Base-by-base conservation (phyloP, 2,888 invertebrate species). In the Scaptodrosophila latifasciaeformis region DNA sequence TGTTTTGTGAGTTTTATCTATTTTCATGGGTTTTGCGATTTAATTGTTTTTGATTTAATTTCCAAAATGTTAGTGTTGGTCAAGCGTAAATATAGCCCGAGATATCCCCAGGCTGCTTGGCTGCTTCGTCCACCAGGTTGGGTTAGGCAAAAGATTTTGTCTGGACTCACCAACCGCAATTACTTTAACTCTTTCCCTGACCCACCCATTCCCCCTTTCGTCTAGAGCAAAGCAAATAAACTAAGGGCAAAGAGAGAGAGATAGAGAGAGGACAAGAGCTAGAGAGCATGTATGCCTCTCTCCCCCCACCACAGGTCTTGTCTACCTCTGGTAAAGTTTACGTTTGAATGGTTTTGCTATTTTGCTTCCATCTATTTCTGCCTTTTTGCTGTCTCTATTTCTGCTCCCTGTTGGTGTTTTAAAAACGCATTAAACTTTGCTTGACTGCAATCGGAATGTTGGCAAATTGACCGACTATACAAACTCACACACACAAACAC, bases 401-500 rank as follows among this genome's bases (percentile, higher is more conserved):
- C 24, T 12, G 19, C 18, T 12, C 37, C 18, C 15, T 18, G 12
- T 24, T 39, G 54, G 51, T 61, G 49, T 65, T 62, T 76, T 79
- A 76, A 69, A 79, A 79, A 70, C 59, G 63, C 59, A 79, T 79
- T 75, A 76, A 45, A 42, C 19, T 43, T 45, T 45, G 44, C 27
- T 34, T 34, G 34, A 12, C 12, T 13, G 37, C 37, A 37, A 17
- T 17, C 13, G 5, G 13, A 13, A 10, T 37, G 37, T 15, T 10
- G 15, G 37, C 37, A 37, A 37, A 24, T 24, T 24, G 24, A 24
- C 24, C 24, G 24, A 24, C 24, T 7, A 7, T 7, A 24, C 24
- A 5, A 24, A 24, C 24, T 5, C 24, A 24, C 3, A 24, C 24
- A 24, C 4, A 24, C 4, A 24, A 24, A 7, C n/a, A 24, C 24